These are phyloP conservation scores for Ruditapes philippinarum DNA, from an alignment of 1,140 invertebrate genomes.

Conservation along the genomic window DNA sequence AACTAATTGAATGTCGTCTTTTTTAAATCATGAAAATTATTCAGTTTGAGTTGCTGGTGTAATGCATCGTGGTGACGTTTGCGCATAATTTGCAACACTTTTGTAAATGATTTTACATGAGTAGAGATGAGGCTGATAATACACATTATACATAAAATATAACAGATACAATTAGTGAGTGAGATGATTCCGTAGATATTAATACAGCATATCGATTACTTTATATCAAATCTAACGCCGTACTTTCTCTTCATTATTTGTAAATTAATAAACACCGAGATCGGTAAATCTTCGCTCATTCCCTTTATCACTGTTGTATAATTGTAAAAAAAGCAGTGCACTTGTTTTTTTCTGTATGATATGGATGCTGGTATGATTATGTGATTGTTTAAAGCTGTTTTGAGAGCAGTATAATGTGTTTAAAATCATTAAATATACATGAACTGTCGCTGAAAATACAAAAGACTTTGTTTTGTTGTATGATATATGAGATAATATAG, in stretches of 20 bases:
- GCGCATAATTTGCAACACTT: slow-evolving; percentile 21
- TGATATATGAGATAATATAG: background rate
- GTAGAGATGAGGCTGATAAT: background rate
- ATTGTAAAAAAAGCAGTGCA: slow-evolving; percentile 20
- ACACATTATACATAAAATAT: slow-evolving; percentile 35
- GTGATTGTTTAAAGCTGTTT: background rate
- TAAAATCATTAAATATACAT: slow-evolving; percentile 39
- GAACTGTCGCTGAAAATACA: background rate
- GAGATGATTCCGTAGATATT: slow-evolving; percentile 18
- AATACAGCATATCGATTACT: slow-evolving; percentile 26
- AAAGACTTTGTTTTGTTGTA: background rate
- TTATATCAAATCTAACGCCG: background rate
- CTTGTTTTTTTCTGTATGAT: background rate
- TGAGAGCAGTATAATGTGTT: background rate
- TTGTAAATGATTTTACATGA: background rate
- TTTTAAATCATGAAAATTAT: background rate
- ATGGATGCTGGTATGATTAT: slow-evolving; percentile 5
- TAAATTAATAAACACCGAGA: slow-evolving; percentile 14
- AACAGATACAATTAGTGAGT: slow-evolving; percentile 33
- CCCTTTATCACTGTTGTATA: background rate
- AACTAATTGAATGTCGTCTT: slow-evolving; percentile 38
- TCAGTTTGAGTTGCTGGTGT: background rate
- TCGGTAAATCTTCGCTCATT: background rate
- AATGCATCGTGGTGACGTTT: background rate
- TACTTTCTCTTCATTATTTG: slow-evolving; percentile 31